A percentile compares a stretch with the other conserved stretches of the same genome.
Conservation (phyloP, 2,888 invertebrate species). For the Caprella mutica region DNA sequence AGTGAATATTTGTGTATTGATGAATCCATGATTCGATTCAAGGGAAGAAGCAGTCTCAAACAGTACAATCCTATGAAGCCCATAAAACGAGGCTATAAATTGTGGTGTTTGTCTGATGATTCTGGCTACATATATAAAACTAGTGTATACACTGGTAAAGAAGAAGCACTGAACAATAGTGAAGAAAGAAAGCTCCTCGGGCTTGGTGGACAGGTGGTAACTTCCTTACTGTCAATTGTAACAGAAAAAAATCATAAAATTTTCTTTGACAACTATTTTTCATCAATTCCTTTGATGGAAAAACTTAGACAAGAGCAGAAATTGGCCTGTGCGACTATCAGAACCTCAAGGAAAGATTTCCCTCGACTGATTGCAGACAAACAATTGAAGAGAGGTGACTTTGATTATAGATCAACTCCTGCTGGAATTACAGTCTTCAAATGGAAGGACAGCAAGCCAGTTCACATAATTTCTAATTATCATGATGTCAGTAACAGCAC, state of each 20-base stretch:
- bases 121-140: conserved; percentile 31
- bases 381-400: conserved; percentile 35
- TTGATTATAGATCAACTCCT: conserved; percentile 34
- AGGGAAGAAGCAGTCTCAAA: neutral
- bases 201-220: neutral
- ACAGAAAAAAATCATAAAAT: conserved; percentile 35
- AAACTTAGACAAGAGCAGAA: conserved; percentile 31
- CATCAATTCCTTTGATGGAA: conserved; percentile 34
- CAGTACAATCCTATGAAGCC: conserved; percentile 36
- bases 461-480: conserved; percentile 36
- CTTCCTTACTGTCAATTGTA: conserved; percentile 35
- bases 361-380: conserved; percentile 33
- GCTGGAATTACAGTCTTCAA: conserved; percentile 35
- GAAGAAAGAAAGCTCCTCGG: neutral
- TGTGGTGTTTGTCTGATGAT: conserved; percentile 8
- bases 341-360: conserved; percentile 28
- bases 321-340: conserved; percentile 35
- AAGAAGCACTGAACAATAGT: conserved; percentile 9
- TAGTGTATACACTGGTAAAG: conserved; percentile 39
- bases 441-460: conserved; percentile 37
- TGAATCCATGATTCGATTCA: conserved; percentile 4
- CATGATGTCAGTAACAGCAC: conserved; percentile 34
- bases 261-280: conserved; percentile 37
- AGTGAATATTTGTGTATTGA: neutral
- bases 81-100: conserved; percentile 2